Evolutionary conservation across 1,140 invertebrate species (phyloP).

Genomic region (Micrasema longulum): DNA sequence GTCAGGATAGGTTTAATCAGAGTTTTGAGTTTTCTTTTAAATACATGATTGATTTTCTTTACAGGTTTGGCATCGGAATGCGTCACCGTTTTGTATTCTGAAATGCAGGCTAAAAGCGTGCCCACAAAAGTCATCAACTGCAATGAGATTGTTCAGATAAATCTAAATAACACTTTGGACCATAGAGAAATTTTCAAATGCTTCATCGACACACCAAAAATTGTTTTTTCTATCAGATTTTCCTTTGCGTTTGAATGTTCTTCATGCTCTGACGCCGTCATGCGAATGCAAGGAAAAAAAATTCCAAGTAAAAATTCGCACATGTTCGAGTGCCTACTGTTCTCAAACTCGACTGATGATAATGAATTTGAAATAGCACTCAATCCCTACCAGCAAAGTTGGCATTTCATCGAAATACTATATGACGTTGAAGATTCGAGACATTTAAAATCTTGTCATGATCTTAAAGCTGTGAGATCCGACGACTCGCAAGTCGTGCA

Average conservation of each 20-base stretch:
- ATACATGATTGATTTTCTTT: no score
- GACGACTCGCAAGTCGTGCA: conserved; percentile 61
- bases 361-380: conserved; percentile 58
- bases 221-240: conserved; percentile 44
- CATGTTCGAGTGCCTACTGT: no score
- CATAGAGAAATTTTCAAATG: conserved; percentile 58
- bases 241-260: conserved; percentile 55
- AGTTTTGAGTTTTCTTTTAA: no score
- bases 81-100: conserved; percentile 69
- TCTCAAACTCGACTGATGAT: no score
- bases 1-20: no score
- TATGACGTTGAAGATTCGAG: no score
- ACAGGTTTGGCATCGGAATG: conserved; percentile 64
- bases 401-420: no score
- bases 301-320: no score
- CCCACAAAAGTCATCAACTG: conserved; percentile 58
- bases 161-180: conserved; percentile 59
- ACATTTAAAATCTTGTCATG: conserved; percentile 69
- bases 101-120: conserved; percentile 66
- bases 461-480: conserved; percentile 60
- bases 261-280: conserved; percentile 42
- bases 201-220: conserved; percentile 55
- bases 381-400: conserved; percentile 57
- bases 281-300: conserved; percentile 62
- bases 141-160: conserved; percentile 56